Evolutionary conservation across 2,797 vertebrate genomes (phyloP).

Genomic region (Spondyliosoma cantharus): DNA sequence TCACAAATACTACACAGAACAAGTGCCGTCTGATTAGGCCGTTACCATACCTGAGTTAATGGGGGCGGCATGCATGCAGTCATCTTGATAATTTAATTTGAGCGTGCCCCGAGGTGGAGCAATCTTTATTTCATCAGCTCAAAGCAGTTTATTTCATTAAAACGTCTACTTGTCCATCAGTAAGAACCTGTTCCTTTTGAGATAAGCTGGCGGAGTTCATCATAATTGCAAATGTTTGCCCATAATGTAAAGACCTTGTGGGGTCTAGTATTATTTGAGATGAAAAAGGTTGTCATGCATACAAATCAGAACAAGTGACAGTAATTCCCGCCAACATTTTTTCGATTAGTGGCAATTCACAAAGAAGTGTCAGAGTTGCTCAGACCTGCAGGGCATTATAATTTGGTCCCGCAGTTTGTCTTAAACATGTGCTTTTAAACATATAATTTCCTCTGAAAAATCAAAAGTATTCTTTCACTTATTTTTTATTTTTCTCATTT

Average conservation of each 20-base stretch:
- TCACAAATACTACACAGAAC: conserved; percentile 43
- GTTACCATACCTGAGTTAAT: conserved; percentile 73
- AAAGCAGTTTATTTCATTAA: conserved; percentile 84
- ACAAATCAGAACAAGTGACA: conserved; percentile 79
- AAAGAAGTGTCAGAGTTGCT: conserved; percentile 69
- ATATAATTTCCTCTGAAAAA: conserved; percentile 23
- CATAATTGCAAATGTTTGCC: conserved; percentile 86
- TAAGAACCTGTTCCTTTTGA: conserved; percentile 79
- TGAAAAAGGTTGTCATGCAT: conserved; percentile 81
- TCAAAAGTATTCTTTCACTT: not conserved
- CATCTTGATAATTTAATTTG: conserved; percentile 84
- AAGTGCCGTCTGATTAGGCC: conserved; percentile 55
- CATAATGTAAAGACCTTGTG: conserved; percentile 81
- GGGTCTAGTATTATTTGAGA: conserved; percentile 79
- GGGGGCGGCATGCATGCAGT: conserved; percentile 71
- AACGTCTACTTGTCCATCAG: conserved; percentile 81
- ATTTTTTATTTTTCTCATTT: not conserved
- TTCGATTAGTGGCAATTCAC: conserved; percentile 72
- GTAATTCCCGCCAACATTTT: conserved; percentile 78
- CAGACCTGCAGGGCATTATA: conserved; percentile 62
- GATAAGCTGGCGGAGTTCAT: conserved; percentile 83
- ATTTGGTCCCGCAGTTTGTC: conserved; percentile 47
- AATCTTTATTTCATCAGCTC: conserved; percentile 84
- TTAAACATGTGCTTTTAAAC: conserved; percentile 13
- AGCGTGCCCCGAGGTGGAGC: conserved; percentile 80